Evolutionary conservation across 1,140 invertebrate species (phyloP), one percentile per base, ranked within the genome.

Genomic region (Conopomorpha cramerella): DNA sequence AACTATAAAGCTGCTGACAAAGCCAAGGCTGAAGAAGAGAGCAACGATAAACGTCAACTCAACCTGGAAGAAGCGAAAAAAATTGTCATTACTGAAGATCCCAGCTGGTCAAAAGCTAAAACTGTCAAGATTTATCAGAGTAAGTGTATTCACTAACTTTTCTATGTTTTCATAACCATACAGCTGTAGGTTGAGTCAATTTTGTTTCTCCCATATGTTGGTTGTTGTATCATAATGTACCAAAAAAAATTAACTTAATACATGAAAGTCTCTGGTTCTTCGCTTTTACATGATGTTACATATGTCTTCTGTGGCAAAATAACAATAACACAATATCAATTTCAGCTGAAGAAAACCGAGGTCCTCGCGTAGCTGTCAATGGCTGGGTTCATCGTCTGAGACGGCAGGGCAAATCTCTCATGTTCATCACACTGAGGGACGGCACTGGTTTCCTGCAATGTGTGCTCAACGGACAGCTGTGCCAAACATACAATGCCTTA

Each of bases 311-410:
- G n/a, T n/a, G n/a, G n/a, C n/a, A n/a, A n/a, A n/a, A n/a, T n/a
- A n/a, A n/a, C n/a, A n/a, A n/a, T n/a, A n/a, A n/a, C n/a, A n/a
- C n/a, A n/a, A n/a, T n/a, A n/a, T n/a, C n/a, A n/a, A n/a, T n/a
- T n/a, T n/a, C 36, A 77, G 84, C 79, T 28, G 45, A 59, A 12
- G 55, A 85, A 8, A 64, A 88, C 39, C 84, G 92, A 36, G 85
- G 82, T 8, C 54, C 86, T 37, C 82, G 96, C 43, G 86, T 99
- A 0, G 90, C 89, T 62, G 68, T 99, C 8, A 89, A 78, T 72
- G 97, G 95, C 8, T 99, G 96, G 96, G 92, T 96, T 7, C 96
- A 99, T 79, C 82, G 96, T 11, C 61, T 98, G 0, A 79, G 97
- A 35, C 81, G 91, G 34, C 96, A 99, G 82, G 96, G 95, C 0